Evolutionary conservation across 2,797 vertebrate species (phyloP).

Genomic region (Silurus lanzhouensis): DNA sequence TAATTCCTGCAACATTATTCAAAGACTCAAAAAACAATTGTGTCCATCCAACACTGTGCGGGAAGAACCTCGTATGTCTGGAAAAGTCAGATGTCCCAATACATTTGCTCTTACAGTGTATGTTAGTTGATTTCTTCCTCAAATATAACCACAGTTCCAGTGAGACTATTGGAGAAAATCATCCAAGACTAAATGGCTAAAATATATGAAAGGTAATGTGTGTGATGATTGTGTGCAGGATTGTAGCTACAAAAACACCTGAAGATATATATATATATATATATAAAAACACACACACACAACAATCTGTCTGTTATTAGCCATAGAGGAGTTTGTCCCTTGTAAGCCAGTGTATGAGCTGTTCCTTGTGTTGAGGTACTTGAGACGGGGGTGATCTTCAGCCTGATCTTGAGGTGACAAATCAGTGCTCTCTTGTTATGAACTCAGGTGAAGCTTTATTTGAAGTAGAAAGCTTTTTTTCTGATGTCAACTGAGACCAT

Average conservation of each 20-base stretch:
- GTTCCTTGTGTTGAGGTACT: not conserved
- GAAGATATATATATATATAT: too few relatives aligned
- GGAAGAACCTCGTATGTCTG: too few relatives aligned
- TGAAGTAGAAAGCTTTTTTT: not conserved
- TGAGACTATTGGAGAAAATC: not conserved
- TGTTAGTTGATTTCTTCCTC: not conserved
- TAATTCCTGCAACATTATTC: too few relatives aligned
- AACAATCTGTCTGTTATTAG: conserved; percentile 6
- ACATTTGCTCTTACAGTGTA: too few relatives aligned
- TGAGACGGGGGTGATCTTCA: not conserved
- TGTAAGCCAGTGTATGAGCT: not conserved
- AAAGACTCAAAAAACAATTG: too few relatives aligned
- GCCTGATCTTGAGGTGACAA: not conserved
- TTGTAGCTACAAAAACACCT: not conserved
- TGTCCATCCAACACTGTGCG: too few relatives aligned
- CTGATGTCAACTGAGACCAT: not conserved
- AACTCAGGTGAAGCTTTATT: not conserved
- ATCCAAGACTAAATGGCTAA: not conserved
- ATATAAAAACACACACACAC: not conserved
- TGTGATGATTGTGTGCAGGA: not conserved
- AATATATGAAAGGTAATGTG: not conserved
- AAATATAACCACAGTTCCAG: not conserved
- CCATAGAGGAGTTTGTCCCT: not conserved
- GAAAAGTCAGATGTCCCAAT: too few relatives aligned
- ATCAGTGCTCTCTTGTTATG: conserved; percentile 6